These are phyloP conservation scores for Embiotoca jacksoni DNA, from an alignment of 2,113 vertebrate genomes.

Conservation along the genomic window DNA sequence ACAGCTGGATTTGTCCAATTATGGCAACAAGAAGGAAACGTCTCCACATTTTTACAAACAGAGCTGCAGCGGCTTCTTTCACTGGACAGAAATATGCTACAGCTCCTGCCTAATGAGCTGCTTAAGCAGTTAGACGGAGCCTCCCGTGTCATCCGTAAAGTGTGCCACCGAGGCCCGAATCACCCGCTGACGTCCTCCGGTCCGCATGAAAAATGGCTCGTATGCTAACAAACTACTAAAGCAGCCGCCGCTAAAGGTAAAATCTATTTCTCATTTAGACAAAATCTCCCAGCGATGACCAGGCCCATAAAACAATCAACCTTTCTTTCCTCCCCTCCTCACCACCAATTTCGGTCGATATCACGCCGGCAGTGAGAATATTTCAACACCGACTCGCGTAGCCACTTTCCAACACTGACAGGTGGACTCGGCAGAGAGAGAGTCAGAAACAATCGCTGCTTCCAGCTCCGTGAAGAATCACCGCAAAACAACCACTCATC, in stretches of 20 bases:
- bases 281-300: conserved; percentile 45
- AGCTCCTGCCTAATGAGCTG: conserved; percentile 64
- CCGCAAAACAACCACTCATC: conserved; percentile 32
- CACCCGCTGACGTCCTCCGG: conserved; percentile 27
- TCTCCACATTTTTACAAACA: neutral
- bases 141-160: conserved; percentile 58
- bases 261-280: conserved; percentile 62
- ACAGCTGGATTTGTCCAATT: conserved; percentile 41
- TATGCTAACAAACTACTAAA: conserved; percentile 57
- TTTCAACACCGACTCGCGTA: conserved; percentile 12
- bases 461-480: conserved; percentile 31
- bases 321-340: conserved; percentile 5
- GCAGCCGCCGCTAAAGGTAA: conserved; percentile 35
- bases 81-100: conserved; percentile 17
- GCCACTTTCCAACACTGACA: conserved; percentile 40
- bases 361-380: conserved; percentile 39
- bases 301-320: conserved; percentile 47
- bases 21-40: neutral
- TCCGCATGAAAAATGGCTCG: conserved; percentile 53
- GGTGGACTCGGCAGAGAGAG: conserved; percentile 22
- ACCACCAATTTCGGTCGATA: conserved; percentile 37
- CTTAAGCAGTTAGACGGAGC: conserved; percentile 54
- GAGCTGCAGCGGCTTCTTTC: conserved; percentile 1
- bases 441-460: conserved; percentile 21
- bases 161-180: conserved; percentile 42